These are phyloP conservation scores for Phoebastria nigripes DNA, from an alignment of 2,797 vertebrate species.

Conservation along the genomic window DNA sequence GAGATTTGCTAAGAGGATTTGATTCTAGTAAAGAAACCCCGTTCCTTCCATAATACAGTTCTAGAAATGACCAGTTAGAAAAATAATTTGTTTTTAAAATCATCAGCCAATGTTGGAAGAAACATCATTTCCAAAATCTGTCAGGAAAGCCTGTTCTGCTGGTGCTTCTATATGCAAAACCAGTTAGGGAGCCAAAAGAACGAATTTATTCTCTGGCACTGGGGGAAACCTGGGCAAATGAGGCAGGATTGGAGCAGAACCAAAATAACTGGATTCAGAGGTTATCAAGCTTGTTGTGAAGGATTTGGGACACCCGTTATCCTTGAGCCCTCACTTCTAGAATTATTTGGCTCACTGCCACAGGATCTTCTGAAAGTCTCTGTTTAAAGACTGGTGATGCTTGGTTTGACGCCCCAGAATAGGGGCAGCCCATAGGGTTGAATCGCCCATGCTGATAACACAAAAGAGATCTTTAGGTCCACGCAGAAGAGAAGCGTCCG, in stretches of 20 bases:
- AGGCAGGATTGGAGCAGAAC: not conserved
- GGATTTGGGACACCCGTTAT: not conserved
- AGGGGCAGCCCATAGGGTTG: not conserved
- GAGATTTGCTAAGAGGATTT: not conserved
- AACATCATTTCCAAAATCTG: not conserved
- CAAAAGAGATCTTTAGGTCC: not conserved
- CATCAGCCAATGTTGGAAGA: not conserved
- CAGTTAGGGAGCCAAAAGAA: not conserved
- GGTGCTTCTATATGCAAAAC: not conserved
- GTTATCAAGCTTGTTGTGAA: not conserved
- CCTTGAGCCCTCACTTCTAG: not conserved
- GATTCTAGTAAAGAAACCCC: not conserved
- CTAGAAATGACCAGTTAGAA: not conserved
- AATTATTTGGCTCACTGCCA: not conserved
- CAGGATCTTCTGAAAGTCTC: not conserved
- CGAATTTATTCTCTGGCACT: not conserved
- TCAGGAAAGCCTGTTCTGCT: not conserved
- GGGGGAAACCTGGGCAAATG: not conserved
- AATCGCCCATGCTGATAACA: fast-evolving
- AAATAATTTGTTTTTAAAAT: not conserved
- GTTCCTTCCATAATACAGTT: not conserved
- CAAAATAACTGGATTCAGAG: not conserved
- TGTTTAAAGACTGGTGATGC: not conserved
- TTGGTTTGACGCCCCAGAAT: not conserved
- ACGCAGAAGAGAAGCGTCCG: not conserved